Base-by-base conservation (phyloP, 1,140 invertebrate genomes). In the Maniola jurtina region DNA sequence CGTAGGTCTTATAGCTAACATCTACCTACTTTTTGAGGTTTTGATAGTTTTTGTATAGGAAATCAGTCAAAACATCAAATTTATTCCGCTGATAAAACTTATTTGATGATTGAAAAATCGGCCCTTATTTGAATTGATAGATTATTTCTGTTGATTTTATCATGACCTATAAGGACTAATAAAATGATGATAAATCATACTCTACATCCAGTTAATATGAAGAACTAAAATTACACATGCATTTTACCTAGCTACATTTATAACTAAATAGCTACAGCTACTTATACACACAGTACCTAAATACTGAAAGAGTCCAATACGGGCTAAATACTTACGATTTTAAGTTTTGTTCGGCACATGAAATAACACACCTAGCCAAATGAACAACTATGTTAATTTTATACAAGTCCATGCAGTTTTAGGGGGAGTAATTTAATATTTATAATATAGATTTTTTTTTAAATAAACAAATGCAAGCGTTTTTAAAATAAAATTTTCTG, bases 281-380 rank as follows among this genome's bases (percentile, higher is more conserved):
- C 47, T 38, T 35, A 57, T 48, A 45, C 48, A 59, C 61, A 38
- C 10, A 50, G 2, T 48, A 45, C 45, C 6, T 13, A 35, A 57
- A 50, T 42, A 25, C 25, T 25, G 25, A 25, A 25, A 25, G 25
- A 25, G 25, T 25, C 4, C 25, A 25, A 1, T 25, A 25, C 4
- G 25, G 6, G 9, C 45, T 67, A 67, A 75, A 76, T 89, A 90
- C 86, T 90, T 80, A 90, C 87, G 75, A 81, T 77, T 83, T 80
- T 76, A 90, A 83, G 81, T 85, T 87, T 84, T 90, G 87, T 69
- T 88, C 87, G 83, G 87, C 87, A 76, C 86, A 88, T 82, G 84
- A 77, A 72, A 84, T 78, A 76, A 88, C 81, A 81, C 77, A 88
- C 88, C 86, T 88, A 90, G 83, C 80, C 84, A 88, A 90, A 88